Evolutionary conservation across 30 jellyfish, hydroid and myxozoan species (phyloP).

Genomic region (Aurelia sp.): DNA sequence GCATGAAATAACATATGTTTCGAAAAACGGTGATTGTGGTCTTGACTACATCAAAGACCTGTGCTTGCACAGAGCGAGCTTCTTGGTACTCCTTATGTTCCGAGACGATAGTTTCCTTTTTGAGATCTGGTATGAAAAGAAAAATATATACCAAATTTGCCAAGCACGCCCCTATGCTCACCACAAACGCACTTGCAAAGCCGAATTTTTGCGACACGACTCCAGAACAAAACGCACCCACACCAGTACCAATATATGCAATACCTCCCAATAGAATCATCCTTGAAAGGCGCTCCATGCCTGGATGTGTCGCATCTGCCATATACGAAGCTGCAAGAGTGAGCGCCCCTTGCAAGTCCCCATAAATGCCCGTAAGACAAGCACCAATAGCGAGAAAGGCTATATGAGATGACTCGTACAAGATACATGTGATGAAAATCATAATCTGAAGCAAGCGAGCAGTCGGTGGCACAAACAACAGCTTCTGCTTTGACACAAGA

Average conservation of each 20-base stretch:
- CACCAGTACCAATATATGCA: constrained; percentile 1
- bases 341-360: constrained; percentile 30
- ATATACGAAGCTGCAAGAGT: background rate
- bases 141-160: background rate
- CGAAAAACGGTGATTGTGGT: background rate
- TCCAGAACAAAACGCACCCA: constrained; percentile 15
- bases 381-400: constrained; percentile 16
- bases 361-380: constrained; percentile 10
- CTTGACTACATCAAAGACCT: background rate
- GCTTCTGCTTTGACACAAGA: constrained; percentile 15
- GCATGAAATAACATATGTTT: background rate
- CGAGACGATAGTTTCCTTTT: background rate
- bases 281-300: constrained; percentile 1
- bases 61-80: background rate
- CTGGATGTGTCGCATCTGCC: constrained; percentile 17
- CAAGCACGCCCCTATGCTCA: background rate
- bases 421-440: constrained; percentile 3
- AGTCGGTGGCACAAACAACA: constrained; percentile 18
- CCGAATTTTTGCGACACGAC: constrained; percentile 8
- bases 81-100: background rate
- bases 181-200: background rate
- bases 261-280: constrained; percentile 16
- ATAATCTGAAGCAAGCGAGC: background rate
- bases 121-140: background rate
- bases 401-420: background rate